Percentiles rank a stretch among this genome's conserved stretches.
phyloP scores from a whole-genome alignment of 2,113 vertebrate genomes.

The Tursiops truncatus region DNA sequence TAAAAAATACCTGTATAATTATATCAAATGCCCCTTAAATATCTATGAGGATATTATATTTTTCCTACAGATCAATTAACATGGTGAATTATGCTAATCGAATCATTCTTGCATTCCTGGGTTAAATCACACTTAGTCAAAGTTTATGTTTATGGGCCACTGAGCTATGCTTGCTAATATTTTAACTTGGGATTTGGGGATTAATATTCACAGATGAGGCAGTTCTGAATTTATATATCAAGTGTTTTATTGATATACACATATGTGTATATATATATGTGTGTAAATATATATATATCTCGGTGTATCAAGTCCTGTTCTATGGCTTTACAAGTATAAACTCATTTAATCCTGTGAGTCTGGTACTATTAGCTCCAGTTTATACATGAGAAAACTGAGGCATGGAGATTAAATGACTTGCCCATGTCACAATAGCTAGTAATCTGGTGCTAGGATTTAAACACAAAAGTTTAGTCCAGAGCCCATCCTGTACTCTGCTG shows the following conservation, averaged over 20 bases:
- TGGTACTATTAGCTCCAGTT: background rate
- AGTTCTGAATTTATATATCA: background rate
- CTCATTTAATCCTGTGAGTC: background rate
- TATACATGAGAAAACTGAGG: background rate
- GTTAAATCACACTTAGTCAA: background rate
- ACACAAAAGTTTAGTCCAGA: background rate
- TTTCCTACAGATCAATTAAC: background rate
- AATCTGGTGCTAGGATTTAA: background rate
- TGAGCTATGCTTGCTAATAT: background rate
- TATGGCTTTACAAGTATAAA: background rate
- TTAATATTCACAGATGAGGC: background rate
- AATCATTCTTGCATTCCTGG: background rate
- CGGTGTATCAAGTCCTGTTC: background rate
- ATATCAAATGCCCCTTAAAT: background rate
- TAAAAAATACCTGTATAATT: background rate
- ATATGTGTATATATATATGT: background rate
- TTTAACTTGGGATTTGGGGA: background rate
- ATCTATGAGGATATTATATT: background rate
- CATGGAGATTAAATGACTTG: slow-evolving; percentile 13
- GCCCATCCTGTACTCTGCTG: background rate
- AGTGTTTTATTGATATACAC: background rate
- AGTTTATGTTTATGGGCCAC: background rate
- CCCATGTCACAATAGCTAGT: background rate
- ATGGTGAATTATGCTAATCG: background rate
- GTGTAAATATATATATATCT: background rate